A percentile compares a stretch with the other conserved stretches of the same genome.
phyloP scores from a whole-genome alignment of 1,140 invertebrate species.

The Zaprionus nigranus region DNA sequence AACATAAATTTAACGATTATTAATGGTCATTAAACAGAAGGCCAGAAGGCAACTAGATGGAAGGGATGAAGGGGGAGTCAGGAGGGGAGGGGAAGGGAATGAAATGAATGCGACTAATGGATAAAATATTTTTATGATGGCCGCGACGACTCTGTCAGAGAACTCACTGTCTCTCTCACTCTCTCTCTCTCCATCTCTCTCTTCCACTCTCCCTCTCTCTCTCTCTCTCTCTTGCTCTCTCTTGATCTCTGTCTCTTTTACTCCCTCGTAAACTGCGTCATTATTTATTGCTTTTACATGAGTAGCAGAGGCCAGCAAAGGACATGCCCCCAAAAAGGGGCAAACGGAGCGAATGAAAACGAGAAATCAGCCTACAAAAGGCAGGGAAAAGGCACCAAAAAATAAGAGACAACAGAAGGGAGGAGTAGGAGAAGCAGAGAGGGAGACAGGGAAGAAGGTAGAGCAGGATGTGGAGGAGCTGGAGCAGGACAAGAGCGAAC shows the following conservation, averaged over 20 bases:
- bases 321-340: conserved; percentile 16
- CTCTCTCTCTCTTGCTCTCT: background rate
- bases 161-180: background rate
- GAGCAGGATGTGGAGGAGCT: background rate
- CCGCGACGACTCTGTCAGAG: conserved; percentile 15
- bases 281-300: conserved; percentile 78
- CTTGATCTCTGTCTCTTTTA: too few relatives aligned
- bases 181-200: background rate
- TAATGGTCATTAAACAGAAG: conserved; percentile 72
- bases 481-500: conserved; percentile 21
- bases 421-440: background rate
- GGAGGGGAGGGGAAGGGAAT: background rate
- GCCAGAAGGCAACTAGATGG: conserved; percentile 55
- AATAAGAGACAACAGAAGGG: conserved; percentile 8
- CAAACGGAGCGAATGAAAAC: conserved; percentile 15
- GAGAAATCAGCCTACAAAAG: conserved; percentile 17
- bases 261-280: conserved; percentile 59
- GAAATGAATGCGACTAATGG: conserved; percentile 56
- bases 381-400: conserved; percentile 9
- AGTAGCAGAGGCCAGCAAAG: conserved; percentile 60
- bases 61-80: conserved; percentile 29
- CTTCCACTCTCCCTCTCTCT: background rate
- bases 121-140: conserved; percentile 79
- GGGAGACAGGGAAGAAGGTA: background rate
- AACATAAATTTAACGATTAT: conserved; percentile 77